A percentile compares a stretch with the other conserved stretches of the same genome.
These are phyloP conservation scores for Emydocephalus ijimae DNA, from an alignment of 2,113 vertebrate species.

Conservation along the genomic window DNA sequence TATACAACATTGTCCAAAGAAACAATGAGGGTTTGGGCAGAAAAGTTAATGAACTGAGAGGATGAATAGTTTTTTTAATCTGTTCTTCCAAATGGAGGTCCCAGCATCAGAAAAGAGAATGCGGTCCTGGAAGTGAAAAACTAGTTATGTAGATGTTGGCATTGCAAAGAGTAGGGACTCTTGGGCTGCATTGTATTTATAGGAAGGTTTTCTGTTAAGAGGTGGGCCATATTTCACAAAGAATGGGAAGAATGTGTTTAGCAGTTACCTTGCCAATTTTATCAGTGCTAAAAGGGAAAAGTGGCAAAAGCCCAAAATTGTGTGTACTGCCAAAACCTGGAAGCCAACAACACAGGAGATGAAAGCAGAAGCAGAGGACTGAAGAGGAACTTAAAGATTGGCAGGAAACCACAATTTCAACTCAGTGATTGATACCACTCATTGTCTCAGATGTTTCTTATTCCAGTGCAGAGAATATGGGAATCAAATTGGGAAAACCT, in stretches of 20 bases:
- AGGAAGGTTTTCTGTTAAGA: background rate
- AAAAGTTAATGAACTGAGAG: background rate
- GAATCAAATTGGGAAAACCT: background rate
- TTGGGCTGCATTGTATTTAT: background rate
- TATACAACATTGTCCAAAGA: background rate
- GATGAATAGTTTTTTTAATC: background rate
- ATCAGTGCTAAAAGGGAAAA: background rate
- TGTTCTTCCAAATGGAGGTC: background rate
- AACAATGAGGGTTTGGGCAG: background rate
- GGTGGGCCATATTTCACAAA: background rate
- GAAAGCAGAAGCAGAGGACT: background rate
- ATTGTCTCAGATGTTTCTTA: background rate
- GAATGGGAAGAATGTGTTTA: background rate
- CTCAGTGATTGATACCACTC: background rate
- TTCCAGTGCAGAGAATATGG: background rate
- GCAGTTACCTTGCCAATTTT: background rate
- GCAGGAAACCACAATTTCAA: background rate
- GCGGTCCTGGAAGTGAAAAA: background rate
- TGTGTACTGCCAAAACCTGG: background rate
- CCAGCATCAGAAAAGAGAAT: background rate
- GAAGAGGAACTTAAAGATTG: background rate
- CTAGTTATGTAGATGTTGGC: background rate
- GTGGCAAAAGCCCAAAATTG: background rate
- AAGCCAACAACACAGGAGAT: background rate
- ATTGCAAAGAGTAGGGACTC: background rate